Percentiles rank a stretch among this genome's conserved stretches.
phyloP scores from a whole-genome alignment of 2,888 invertebrate genomes.

The Ochropleura plecta region DNA sequence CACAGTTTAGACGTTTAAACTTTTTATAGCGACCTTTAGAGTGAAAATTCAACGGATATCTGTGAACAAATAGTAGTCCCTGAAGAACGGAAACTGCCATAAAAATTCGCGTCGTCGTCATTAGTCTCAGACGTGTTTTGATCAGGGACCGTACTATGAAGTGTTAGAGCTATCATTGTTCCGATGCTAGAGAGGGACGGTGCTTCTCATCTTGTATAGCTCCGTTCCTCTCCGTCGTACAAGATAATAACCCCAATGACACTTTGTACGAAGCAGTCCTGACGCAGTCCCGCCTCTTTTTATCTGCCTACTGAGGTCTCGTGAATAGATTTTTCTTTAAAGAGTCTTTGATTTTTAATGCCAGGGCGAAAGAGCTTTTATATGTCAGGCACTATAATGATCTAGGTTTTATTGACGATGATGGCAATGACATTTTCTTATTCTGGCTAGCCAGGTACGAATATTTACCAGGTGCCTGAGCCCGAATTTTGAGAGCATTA shows the following conservation, averaged over 20 bases:
- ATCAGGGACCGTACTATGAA: conserved; percentile 79
- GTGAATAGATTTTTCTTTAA: conserved; percentile 74
- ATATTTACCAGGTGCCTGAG: background rate
- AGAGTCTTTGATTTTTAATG: conserved; percentile 76
- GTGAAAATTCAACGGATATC: conserved; percentile 83
- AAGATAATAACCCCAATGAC: conserved; percentile 73
- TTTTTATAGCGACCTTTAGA: conserved; percentile 81
- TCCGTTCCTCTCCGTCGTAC: conserved; percentile 65
- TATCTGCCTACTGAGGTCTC: conserved; percentile 73
- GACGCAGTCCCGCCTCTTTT: conserved; percentile 74
- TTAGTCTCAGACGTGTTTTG: conserved; percentile 89
- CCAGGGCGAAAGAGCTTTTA: conserved; percentile 67
- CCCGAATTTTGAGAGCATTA: background rate
- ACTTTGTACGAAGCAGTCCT: conserved; percentile 70
- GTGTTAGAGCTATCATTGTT: conserved; percentile 72
- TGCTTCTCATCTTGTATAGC: conserved; percentile 61
- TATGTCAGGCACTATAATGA: conserved; percentile 32
- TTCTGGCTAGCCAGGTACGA: background rate
- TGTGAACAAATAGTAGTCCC: conserved; percentile 84
- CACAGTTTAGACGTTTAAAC: conserved; percentile 78
- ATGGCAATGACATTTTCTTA: background rate
- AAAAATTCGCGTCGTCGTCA: conserved; percentile 87
- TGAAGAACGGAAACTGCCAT: conserved; percentile 83
- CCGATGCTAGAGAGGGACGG: conserved; percentile 65
- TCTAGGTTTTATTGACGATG: conserved; percentile 16